These are phyloP conservation scores for Entomobrya multifasciata DNA, from an alignment of 2,888 invertebrate genomes.

Conservation along the genomic window DNA sequence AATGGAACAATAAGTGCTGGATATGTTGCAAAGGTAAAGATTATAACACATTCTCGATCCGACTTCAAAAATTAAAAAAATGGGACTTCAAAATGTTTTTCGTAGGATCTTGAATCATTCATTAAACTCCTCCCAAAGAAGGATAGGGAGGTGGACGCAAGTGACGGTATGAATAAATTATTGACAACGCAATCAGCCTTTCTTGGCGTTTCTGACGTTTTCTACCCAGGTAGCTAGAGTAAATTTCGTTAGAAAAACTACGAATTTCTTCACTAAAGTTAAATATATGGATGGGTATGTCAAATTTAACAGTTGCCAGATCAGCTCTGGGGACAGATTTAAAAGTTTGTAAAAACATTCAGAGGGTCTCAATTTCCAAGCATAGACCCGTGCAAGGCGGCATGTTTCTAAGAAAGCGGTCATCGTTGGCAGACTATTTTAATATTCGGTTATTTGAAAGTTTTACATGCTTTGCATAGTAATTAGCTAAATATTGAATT, in stretches of 20 bases:
- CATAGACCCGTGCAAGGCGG: slow-evolving; percentile 66
- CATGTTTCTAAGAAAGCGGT: slow-evolving; percentile 73
- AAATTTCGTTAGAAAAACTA: no score
- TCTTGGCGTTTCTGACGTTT: slow-evolving; percentile 68
- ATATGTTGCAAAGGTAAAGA: slow-evolving; percentile 61
- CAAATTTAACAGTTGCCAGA: no score
- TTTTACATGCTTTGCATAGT: no score
- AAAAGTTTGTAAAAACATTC: slow-evolving; percentile 57
- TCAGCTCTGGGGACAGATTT: not conserved
- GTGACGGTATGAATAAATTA: slow-evolving; percentile 46
- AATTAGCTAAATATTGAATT: no score
- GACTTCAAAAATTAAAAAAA: no score
- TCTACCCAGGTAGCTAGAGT: no score
- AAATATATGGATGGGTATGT: no score
- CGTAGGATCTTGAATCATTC: slow-evolving; percentile 30
- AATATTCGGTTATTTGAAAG: slow-evolving; percentile 68
- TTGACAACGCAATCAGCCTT: slow-evolving; percentile 56
- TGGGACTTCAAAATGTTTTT: not conserved
- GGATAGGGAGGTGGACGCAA: slow-evolving; percentile 35
- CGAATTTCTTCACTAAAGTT: no score
- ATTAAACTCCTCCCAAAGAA: not conserved
- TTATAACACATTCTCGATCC: not conserved
- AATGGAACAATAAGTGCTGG: slow-evolving; percentile 67
- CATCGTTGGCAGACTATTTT: slow-evolving; percentile 71
- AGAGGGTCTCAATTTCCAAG: slow-evolving; percentile 60